Evolutionary conservation across 2,113 vertebrate species (phyloP).

Genomic region (Sapajus apella): DNA sequence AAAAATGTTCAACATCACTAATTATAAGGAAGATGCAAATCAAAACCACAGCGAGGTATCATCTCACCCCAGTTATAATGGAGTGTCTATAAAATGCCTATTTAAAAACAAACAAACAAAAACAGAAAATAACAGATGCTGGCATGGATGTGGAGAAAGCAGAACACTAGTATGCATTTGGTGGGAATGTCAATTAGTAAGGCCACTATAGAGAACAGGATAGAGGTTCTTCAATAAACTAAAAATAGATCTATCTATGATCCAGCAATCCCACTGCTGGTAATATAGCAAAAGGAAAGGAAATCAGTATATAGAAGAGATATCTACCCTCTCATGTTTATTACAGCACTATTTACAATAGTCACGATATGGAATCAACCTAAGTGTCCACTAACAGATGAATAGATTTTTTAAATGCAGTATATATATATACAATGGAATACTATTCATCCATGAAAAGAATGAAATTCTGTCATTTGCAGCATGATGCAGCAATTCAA

Average conservation of each 20-base stretch:
- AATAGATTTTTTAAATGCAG: not conserved
- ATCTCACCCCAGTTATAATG: not conserved
- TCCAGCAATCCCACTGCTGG: not conserved
- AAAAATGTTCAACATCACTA: not conserved
- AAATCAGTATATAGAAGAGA: not conserved
- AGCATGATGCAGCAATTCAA: not conserved
- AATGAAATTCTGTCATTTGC: not conserved
- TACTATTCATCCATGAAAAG: not conserved
- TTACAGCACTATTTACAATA: not conserved
- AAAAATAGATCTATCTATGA: not conserved
- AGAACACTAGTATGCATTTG: not conserved
- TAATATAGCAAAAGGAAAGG: not conserved
- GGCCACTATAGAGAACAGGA: not conserved
- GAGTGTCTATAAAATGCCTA: not conserved
- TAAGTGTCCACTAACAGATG: not conserved
- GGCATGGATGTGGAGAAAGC: not conserved
- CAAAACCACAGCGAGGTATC: not conserved
- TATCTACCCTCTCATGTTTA: not conserved
- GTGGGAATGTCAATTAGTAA: not conserved
- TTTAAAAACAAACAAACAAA: not conserved
- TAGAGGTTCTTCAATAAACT: not conserved
- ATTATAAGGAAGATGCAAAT: not conserved
- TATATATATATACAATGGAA: not conserved
- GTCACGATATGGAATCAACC: not conserved
- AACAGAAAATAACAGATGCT: not conserved